Evolutionary conservation across 2,797 vertebrate species (phyloP), one percentile per base, ranked within the genome.

Genomic region (Mormyrops attenuatus): DNA sequence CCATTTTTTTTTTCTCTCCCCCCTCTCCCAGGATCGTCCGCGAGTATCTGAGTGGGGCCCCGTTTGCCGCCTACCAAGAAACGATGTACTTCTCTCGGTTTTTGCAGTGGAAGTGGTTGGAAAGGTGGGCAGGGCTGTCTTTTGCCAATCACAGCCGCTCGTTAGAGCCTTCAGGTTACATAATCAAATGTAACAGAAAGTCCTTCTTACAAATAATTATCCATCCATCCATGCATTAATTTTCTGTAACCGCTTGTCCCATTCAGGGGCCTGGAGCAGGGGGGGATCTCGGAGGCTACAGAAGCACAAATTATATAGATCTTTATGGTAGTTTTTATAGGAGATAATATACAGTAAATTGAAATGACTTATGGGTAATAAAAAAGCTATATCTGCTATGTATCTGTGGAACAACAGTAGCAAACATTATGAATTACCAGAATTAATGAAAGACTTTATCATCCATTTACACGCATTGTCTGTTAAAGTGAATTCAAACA

Each of bases 91-190:
- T 98, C 95, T 97, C 97, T 90, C 97, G 96, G 3, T 98, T 98
- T 94, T 95, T 99, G 91, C 98, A 98, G 92, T 99, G 98, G 98
- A 98, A 98, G 94, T 98, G 97, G 97, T 95, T 98, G 93, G 98
- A 99, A 95, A 97, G 97, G 98, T 99, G 95, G 91, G 96, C 92
- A 41, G 49, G 88, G 82, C n/a, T 88, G 0, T 17, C 2, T 20
- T 8, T 49, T n/a, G 41, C 80, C 80, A 50, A 84, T 84, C 34
- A 26, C n/a, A 84, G 80, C 41, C 38, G 0, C 44, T 26, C 41
- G 3, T 49, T 22, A 8, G 38, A 44, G 47, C 41, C 41, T 84
- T 84, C 38, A 0, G 20, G 8, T 3, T 84, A 49, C 38, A 3
- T 13, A 3, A 84, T n/a, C 6, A 0, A 11, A 50, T 7, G 47